A percentile compares a stretch with the other conserved stretches of the same genome.
phyloP scores from a whole-genome alignment of 2,113 vertebrate species.

The Dascyllus trimaculatus region DNA sequence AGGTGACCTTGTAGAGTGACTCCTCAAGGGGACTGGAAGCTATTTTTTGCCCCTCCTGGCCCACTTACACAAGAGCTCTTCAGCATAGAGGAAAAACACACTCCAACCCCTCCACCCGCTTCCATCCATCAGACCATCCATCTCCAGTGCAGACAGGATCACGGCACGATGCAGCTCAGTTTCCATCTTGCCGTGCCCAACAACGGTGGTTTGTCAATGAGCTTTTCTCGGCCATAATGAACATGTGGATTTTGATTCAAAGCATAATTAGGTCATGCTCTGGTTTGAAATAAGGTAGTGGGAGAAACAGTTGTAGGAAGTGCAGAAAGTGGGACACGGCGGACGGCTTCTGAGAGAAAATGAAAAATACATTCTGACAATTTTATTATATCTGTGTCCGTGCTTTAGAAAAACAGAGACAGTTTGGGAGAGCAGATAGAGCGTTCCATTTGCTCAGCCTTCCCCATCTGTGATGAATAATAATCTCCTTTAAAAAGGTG shows the following conservation, averaged over 20 bases:
- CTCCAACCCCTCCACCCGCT: constrained; percentile 52
- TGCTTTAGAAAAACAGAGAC: constrained; percentile 18
- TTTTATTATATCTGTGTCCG: constrained; percentile 4
- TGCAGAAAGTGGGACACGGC: constrained; percentile 34
- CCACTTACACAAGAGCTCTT: constrained; percentile 73
- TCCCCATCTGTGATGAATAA: constrained; percentile 40
- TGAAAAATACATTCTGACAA: constrained; percentile 42
- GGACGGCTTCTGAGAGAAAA: constrained; percentile 30
- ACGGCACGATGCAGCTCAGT: constrained; percentile 47
- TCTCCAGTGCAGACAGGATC: constrained; percentile 59
- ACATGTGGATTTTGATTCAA: constrained; percentile 65
- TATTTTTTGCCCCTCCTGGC: constrained; percentile 79
- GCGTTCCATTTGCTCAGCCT: constrained; percentile 13
- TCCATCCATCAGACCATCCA: constrained; percentile 76
- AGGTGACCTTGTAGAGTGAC: constrained; percentile 82
- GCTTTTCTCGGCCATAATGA: constrained; percentile 35
- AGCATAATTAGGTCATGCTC: constrained; percentile 67
- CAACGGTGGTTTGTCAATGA: constrained; percentile 46
- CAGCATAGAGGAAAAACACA: constrained; percentile 65
- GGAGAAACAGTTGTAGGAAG: constrained; percentile 32
- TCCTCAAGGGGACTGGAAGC: constrained; percentile 72
- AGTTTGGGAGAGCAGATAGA: constrained; percentile 14
- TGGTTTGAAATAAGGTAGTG: constrained; percentile 27
- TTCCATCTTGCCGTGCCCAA: constrained; percentile 51
- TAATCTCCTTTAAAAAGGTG: constrained; percentile 25